A percentile compares a stretch with the other conserved stretches of the same genome.
phyloP scores from a whole-genome alignment of 2,888 invertebrate genomes.

The Temnothorax rugatulus region DNA sequence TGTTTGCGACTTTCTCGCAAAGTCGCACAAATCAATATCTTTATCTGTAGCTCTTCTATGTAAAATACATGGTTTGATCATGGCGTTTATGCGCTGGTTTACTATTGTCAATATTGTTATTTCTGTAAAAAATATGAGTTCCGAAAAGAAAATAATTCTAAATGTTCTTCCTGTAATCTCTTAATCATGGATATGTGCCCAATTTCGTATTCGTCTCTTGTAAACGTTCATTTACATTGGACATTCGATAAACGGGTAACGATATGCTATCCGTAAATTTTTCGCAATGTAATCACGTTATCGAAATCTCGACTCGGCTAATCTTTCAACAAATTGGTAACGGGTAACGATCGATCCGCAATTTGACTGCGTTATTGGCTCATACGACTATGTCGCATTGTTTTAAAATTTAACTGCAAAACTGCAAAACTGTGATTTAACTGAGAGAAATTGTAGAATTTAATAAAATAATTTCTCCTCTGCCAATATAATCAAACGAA shows the following conservation, averaged over 20 bases:
- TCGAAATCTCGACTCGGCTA: conserved; percentile 54
- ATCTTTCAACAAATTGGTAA: conserved; percentile 33
- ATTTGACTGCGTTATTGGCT: background rate
- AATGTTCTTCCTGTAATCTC: background rate
- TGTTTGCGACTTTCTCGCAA: conserved; percentile 10
- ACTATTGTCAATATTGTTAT: too few species aligned
- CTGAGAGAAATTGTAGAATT: background rate
- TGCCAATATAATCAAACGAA: background rate
- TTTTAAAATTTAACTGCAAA: background rate
- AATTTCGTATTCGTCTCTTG: background rate
- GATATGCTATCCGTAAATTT: conserved; percentile 63
- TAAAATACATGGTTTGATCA: background rate
- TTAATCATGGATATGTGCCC: background rate
- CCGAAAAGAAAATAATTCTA: background rate
- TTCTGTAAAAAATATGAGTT: background rate
- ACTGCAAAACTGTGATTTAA: background rate
- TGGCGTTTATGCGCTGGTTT: background rate
- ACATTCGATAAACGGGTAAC: conserved; percentile 56
- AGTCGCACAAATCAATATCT: background rate
- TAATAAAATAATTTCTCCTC: background rate
- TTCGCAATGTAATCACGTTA: conserved; percentile 53
- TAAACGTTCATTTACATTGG: conserved; percentile 51
- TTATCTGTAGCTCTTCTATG: background rate
- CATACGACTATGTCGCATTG: background rate
- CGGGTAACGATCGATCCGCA: conserved; percentile 12